Evolutionary conservation across 2,888 invertebrate species (phyloP).

Genomic region (Margaritifera margaritifera): DNA sequence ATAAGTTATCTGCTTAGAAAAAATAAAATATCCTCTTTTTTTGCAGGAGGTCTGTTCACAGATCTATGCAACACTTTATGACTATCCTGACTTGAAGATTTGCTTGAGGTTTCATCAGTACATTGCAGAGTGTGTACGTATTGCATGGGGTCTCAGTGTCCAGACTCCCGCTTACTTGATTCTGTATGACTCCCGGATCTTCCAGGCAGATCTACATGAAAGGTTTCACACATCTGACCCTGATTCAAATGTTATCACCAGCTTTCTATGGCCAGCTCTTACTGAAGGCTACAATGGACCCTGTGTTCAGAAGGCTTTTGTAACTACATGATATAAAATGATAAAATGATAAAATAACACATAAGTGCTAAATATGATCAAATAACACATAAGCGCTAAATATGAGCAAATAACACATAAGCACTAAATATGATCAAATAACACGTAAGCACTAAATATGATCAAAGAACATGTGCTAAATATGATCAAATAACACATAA

Average conservation of each 20-base stretch:
- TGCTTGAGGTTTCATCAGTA: conserved; percentile 86
- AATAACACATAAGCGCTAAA: too few relatives aligned
- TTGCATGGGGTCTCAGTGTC: conserved; percentile 90
- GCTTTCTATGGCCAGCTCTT: conserved; percentile 90
- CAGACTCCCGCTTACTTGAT: conserved; percentile 76
- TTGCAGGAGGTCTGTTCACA: conserved; percentile 79
- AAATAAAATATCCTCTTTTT: conserved; percentile 4
- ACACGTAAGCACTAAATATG: too few relatives aligned
- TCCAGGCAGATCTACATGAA: conserved; percentile 85
- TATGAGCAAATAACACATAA: too few relatives aligned
- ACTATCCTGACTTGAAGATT: conserved; percentile 89
- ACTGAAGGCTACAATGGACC: conserved; percentile 80
- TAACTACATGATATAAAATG: conserved; percentile 80
- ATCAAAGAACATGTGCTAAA: too few relatives aligned
- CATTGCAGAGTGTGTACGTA: conserved; percentile 85
- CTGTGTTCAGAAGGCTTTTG: conserved; percentile 89
- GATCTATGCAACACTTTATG: conserved; percentile 91
- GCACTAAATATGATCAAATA: too few relatives aligned
- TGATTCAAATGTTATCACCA: conserved; percentile 83
- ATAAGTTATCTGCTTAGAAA: too few relatives aligned
- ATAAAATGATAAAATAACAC: neutral
- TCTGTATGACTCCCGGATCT: conserved; percentile 77
- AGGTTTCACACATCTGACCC: conserved; percentile 85
- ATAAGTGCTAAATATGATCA: too few relatives aligned
- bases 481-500: too few relatives aligned